Evolutionary conservation across 2,888 invertebrate genomes (phyloP), one percentile per base, ranked within the genome.

Genomic region (Spisula subtruncata): DNA sequence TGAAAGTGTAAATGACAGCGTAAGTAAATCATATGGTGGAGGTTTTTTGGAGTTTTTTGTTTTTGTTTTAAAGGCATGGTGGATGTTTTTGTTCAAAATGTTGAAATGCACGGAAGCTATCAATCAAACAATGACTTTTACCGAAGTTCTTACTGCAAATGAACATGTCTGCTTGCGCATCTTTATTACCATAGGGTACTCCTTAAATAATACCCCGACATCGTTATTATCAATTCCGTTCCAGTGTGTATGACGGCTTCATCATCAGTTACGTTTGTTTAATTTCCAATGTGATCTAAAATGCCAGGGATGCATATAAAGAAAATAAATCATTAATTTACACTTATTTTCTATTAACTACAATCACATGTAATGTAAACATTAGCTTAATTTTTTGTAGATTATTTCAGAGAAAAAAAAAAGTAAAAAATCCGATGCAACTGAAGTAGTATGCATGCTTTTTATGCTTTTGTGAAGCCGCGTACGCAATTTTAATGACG

Each of bases 241-340:
- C 60, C n/a, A n/a, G n/a, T n/a, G n/a, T n/a, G 25, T 66, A 66
- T 66, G 60, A 25, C 60, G 5, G 25, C 60, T 66, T 66, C 25
- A 66, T 66, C 25, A 66, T 66, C 60, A n/a, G n/a, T 25, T 66
- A 66, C n/a, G 25, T 66, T n/a, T 25, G 60, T 66, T 66, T 25
- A 25, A 25, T 25, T n/a, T 66, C 25, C n/a, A 66, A 66, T 66
- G n/a, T 12, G 25, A 66, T 25, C 60, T 25, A 25, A 66, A 66
- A n/a, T 66, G 60, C 75, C 75, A 75, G 14, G 18, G 16, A 32
- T 16, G 75, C 75, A 75, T 32, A n/a, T n/a, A 75, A 75, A 75
- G 35, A 75, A 75, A 75, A 75, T 32, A 35, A 75, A 75, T 75
- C 75, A 75, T 75, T 32, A 75, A 4, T 75, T 75, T 75, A 75